These are phyloP conservation scores for Nasonia giraulti DNA, from an alignment of 1,140 invertebrate genomes.

Conservation along the genomic window DNA sequence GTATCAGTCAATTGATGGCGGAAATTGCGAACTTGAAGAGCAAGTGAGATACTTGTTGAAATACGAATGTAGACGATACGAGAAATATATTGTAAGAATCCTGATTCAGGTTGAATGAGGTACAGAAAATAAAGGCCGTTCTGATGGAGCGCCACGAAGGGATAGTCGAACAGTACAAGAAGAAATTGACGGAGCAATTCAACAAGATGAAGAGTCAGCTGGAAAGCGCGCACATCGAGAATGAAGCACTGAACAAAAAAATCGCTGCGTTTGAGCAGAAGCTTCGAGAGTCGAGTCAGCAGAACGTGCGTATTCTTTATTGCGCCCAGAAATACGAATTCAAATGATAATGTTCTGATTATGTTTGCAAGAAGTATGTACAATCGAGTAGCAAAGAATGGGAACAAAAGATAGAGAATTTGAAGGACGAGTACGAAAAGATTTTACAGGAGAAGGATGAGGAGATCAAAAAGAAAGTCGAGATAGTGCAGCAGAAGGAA, in stretches of 20 bases:
- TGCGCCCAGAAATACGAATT: constrained; percentile 34
- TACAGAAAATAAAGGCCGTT: constrained; percentile 55
- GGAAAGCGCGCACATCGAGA: constrained; percentile 54
- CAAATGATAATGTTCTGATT: not conserved
- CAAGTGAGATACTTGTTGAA: constrained; percentile 54
- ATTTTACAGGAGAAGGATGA: constrained; percentile 57
- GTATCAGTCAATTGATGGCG: constrained; percentile 55
- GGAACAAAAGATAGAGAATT: constrained; percentile 45
- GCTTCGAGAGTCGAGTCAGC: constrained; percentile 53
- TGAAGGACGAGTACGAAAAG: constrained; percentile 52
- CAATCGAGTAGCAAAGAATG: constrained; percentile 3
- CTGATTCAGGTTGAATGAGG: constrained; percentile 55
- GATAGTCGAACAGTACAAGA: constrained; percentile 57
- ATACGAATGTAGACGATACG: not conserved
- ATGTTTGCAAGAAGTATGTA: not conserved
- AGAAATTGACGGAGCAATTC: constrained; percentile 54
- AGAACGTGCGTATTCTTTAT: constrained; percentile 54
- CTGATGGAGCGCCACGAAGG: constrained; percentile 56
- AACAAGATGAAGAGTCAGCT: constrained; percentile 57
- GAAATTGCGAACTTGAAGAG: constrained; percentile 59
- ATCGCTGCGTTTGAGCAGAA: constrained; percentile 49
- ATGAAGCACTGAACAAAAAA: constrained; percentile 51
- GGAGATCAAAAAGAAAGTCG: constrained; percentile 56
- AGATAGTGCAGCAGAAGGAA: constrained; percentile 57
- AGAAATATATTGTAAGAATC: not conserved